Percentiles rank a stretch among this genome's conserved stretches.
phyloP scores from a whole-genome alignment of 2,888 invertebrate species.

The Acleris cristana region DNA sequence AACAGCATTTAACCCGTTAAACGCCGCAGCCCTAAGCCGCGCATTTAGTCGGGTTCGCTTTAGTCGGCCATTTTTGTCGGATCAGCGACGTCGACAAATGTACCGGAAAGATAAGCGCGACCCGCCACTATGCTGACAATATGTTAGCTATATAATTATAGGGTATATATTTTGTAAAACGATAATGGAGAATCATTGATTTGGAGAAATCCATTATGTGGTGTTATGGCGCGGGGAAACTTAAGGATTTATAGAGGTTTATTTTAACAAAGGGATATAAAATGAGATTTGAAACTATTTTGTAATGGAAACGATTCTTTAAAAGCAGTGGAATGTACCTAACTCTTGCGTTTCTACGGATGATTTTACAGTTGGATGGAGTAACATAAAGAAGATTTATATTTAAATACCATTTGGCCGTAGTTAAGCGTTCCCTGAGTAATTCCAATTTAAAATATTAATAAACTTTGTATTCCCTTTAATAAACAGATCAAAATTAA shows the following conservation, averaged over 20 bases:
- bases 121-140: slow-evolving; percentile 30
- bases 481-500: no score
- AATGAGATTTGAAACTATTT: background rate
- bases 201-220: slow-evolving; percentile 18
- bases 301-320: no score
- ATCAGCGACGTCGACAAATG: slow-evolving; percentile 60
- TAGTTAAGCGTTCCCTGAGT: no score
- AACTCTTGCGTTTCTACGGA: no score
- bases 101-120: slow-evolving; percentile 61
- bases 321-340: no score
- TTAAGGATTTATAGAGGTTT: slow-evolving; percentile 8
- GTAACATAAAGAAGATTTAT: no score
- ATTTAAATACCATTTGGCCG: no score
- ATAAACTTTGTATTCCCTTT: no score
- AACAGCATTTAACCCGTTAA: slow-evolving; percentile 30
- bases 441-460: no score
- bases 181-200: slow-evolving; percentile 25
- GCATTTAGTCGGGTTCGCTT: slow-evolving; percentile 9
- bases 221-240: background rate
- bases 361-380: no score
- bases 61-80: slow-evolving; percentile 55
- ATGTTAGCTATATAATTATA: slow-evolving; percentile 37
- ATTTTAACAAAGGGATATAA: background rate
- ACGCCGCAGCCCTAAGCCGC: slow-evolving; percentile 12
- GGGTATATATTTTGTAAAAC: slow-evolving; percentile 25